Base-by-base conservation (phyloP, 2,113 vertebrate genomes). In the Zingel zingel region DNA sequence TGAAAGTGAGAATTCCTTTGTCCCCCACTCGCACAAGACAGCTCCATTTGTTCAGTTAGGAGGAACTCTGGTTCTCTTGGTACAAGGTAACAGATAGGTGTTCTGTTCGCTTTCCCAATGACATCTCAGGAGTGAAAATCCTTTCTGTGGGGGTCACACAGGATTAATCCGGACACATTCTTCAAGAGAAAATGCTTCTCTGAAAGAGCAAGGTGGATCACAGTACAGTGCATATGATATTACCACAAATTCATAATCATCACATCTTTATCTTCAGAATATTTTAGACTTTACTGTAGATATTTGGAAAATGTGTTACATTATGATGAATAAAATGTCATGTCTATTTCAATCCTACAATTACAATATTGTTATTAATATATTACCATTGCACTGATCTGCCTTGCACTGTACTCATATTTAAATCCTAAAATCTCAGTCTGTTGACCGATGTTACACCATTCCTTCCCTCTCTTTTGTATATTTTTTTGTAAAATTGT, bases 11-110 rank as follows among this genome's bases (percentile, higher is more conserved):
- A 92, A 88, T 77, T 87, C 86, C 86, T 91, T 93, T 86, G 90
- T 91, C 88, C 82, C 56, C 59, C 74, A 79, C 66, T 74, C 3
- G 6, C 85, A 62, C 65, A 79, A 90, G 93, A 95, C 94, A 94
- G 93, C 81, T 94, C 90, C 84, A 94, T 95, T 95, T 95, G 94
- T 94, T 92, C 90, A 82, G 86, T 92, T 94, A 91, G 89, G 84
- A 85, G 79, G 54, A 91, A 94, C 82, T 88, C 86, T 45, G 81
- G 81, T 93, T 89, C 85, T 58, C 73, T 91, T 78, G 88, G 84
- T 94, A 90, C 93, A 85, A 87, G 86, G 83, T 89, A 91, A 94
- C 88, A 92, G 88, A 91, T 92, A 89, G 57, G 57, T 92, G 90
- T 89, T 88, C 75, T 86, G 89, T 91, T 92, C 51, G 73, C 82